phyloP scores from a whole-genome alignment of 1,140 invertebrate species.

The Diachasmimorpha longicaudata region DNA sequence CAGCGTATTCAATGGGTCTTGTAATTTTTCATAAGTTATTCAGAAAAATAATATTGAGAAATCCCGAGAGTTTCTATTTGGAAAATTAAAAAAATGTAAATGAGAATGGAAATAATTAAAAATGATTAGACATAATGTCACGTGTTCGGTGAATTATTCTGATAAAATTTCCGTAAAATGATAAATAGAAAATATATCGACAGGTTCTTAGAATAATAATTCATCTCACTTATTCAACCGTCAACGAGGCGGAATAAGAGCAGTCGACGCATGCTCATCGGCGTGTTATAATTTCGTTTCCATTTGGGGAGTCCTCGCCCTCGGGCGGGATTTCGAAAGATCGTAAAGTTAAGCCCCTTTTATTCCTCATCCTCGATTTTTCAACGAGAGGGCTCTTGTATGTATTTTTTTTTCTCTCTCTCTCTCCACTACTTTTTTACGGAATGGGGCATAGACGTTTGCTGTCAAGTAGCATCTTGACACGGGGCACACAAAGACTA shows the following conservation, averaged over 20 bases:
- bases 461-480: constrained; percentile 56
- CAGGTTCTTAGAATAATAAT: constrained; percentile 12
- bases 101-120: not conserved
- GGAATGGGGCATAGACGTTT: constrained; percentile 8
- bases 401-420: not conserved
- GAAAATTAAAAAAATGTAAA: too few relatives aligned
- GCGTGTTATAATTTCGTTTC: constrained; percentile 62
- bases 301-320: constrained; percentile 49
- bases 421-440: not conserved
- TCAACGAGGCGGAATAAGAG: constrained; percentile 61
- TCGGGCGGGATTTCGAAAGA: constrained; percentile 55
- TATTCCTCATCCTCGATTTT: constrained; percentile 37
- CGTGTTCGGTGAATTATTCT: not conserved
- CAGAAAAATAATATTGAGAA: too few relatives aligned
- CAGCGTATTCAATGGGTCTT: too few relatives aligned
- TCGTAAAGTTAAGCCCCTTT: constrained; percentile 57
- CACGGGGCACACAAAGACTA: constrained; percentile 45
- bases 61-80: too few relatives aligned
- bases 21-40: too few relatives aligned
- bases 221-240: constrained; percentile 32
- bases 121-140: not conserved
- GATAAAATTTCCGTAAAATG: not conserved
- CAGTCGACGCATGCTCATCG: constrained; percentile 63
- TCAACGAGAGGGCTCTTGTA: not conserved
- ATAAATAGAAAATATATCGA: not conserved